A percentile compares a stretch with the other conserved stretches of the same genome.
Evolutionary conservation across 92 coral and sea anemone species (phyloP).

Genomic region (Virgularia gustaviana): DNA sequence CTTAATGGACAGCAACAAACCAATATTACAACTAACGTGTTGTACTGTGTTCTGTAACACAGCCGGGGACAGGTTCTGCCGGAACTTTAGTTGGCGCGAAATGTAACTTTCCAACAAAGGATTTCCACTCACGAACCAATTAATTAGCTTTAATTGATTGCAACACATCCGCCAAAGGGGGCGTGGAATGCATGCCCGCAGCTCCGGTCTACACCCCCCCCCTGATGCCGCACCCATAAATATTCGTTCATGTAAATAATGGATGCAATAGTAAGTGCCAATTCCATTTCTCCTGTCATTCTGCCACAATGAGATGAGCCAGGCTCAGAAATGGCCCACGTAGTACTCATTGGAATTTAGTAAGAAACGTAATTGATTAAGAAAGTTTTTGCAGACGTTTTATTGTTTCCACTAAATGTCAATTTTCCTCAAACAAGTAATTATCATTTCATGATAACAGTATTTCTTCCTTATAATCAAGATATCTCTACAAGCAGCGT

Average conservation of each 20-base stretch:
- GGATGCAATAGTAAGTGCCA: slow-evolving; percentile 12
- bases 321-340: slow-evolving; percentile 12
- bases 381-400: no score
- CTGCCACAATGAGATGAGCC: slow-evolving; percentile 23
- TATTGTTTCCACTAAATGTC: no score
- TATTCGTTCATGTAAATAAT: slow-evolving; percentile 16
- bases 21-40: no score
- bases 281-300: no score
- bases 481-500: no score
- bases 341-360: no score
- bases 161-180: slow-evolving; percentile 53
- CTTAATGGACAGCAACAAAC: not conserved
- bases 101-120: slow-evolving; percentile 8
- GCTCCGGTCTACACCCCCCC: slow-evolving; percentile 10
- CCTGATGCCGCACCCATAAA: slow-evolving; percentile 23
- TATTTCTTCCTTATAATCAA: no score
- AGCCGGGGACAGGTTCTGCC: not conserved
- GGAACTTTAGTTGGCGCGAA: not conserved
- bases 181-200: not conserved
- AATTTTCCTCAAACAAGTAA: no score
- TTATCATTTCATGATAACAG: no score
- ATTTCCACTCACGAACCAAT: slow-evolving; percentile 51
- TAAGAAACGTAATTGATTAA: no score
- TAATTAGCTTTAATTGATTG: slow-evolving; percentile 99
- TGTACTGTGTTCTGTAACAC: not conserved